A percentile compares a stretch with the other conserved stretches of the same genome.
Evolutionary conservation across 2,888 invertebrate genomes (phyloP).

Genomic region (Elysia crispata): DNA sequence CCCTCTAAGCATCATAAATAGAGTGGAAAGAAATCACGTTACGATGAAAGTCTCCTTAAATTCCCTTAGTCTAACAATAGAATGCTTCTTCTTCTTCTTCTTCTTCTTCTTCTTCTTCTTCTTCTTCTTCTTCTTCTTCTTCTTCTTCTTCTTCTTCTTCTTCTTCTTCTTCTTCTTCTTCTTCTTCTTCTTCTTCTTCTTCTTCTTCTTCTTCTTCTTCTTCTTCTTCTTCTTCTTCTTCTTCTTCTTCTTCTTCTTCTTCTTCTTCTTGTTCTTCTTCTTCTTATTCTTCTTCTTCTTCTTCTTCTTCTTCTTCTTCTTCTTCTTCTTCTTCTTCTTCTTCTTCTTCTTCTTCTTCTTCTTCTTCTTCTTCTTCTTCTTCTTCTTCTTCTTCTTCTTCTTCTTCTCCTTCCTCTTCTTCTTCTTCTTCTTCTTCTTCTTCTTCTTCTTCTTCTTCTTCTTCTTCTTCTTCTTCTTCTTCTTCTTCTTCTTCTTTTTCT

Average conservation of each 20-base stretch:
- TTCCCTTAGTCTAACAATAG: too few relatives aligned
- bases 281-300: too few relatives aligned
- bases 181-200: neutral
- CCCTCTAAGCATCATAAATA: too few relatives aligned
- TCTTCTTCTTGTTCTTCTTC: neutral
- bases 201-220: neutral
- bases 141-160: conserved; percentile 1
- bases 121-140: conserved; percentile 25
- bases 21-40: too few relatives aligned
- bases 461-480: too few relatives aligned
- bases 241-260: conserved; percentile 16
- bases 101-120: conserved; percentile 17
- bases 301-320: too few relatives aligned
- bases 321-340: neutral
- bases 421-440: neutral
- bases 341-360: neutral
- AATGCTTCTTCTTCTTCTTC: neutral
- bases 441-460: too few relatives aligned
- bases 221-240: neutral
- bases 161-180: conserved; percentile 15
- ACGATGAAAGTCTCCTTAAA: too few relatives aligned
- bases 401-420: neutral
- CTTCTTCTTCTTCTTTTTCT: too few relatives aligned
- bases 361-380: neutral
- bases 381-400: neutral